Conservation (phyloP, 2,797 vertebrate genomes). For the Myripristis jacobus region DNA sequence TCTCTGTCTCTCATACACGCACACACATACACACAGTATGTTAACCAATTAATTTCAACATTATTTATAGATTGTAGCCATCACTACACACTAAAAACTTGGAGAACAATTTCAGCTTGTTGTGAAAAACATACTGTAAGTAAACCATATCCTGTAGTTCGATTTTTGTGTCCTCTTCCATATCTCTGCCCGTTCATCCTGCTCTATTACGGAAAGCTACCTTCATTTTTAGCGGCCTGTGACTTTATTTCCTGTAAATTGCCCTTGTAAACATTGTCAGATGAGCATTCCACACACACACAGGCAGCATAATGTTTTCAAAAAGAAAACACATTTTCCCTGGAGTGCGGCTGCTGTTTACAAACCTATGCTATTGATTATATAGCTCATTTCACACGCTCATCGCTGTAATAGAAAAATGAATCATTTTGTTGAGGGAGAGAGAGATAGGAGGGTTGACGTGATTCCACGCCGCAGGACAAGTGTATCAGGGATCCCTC, state of each 20-base stretch:
- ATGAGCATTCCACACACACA: constrained; percentile 55
- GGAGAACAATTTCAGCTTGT: not conserved
- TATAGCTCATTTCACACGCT: constrained; percentile 95
- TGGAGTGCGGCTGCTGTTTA: constrained; percentile 88
- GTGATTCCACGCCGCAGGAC: constrained; percentile 63
- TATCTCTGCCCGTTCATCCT: constrained; percentile 40
- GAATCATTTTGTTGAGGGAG: constrained; percentile 87
- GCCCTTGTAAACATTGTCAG: constrained; percentile 76
- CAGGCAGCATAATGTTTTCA: constrained; percentile 76
- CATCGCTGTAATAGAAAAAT: constrained; percentile 94
- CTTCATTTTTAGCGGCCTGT: constrained; percentile 48
- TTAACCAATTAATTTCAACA: not conserved
- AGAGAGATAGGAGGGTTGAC: constrained; percentile 42
- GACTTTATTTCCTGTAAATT: constrained; percentile 78
- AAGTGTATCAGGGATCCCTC: constrained; percentile 70
- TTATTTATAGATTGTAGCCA: not conserved
- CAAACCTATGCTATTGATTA: constrained; percentile 93
- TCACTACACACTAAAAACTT: constrained; percentile 16
- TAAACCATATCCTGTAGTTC: constrained; percentile 22
- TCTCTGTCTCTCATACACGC: constrained; percentile 8
- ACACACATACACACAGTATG: not conserved
- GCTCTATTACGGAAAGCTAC: constrained; percentile 36
- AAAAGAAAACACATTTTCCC: constrained; percentile 83
- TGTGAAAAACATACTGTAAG: constrained; percentile 15
- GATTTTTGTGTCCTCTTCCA: constrained; percentile 29